Base-by-base conservation (phyloP, 1,140 invertebrate genomes). In the Heliconius hermathena region DNA sequence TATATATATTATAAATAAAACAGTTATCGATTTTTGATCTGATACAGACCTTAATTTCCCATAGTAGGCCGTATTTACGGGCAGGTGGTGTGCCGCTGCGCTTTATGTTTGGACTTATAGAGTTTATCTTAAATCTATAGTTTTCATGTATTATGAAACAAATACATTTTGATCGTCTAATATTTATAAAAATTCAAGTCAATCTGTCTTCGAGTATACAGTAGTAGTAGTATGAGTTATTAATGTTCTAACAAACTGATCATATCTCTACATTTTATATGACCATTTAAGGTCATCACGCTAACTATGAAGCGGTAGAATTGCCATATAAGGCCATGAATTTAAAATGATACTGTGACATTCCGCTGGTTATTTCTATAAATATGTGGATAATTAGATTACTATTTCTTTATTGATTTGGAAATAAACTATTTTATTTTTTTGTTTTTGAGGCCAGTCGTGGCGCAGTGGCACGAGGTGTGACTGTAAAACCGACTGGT, bases 251-350 rank as follows among this genome's bases (percentile, higher is more conserved):
- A 66, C 60, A 66, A 66, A 29, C 26, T 29, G 26, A 66, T 66
- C 60, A 66, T 66, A 66, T 66, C 60, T 26, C 11, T 66, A 66
- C 60, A 66, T 26, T 66, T 66, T 66, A 66, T 66, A 66, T 66
- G 60, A 26, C 60, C 60, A 66, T 66, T 26, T 66, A 66, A 16
- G 60, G 60, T 66, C 60, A 66, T 66, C 60, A n/a, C 26, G 26
- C 4, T 26, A 66, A 66, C 60, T 66, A 29, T 29, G 60, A 66
- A 66, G 60, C 60, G 60, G 26, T 66, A 26, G 1, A 66, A 29
- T 66, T 66, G 22, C 60, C 60, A 26, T 66, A 29, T 66, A 66
- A 26, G 60, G 60, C 3, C 11, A 66, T 66, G 60, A 66, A 66
- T 26, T 11, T 66, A 26, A 66, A 66, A 66, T 66, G 3, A 66